A percentile compares a stretch with the other conserved stretches of the same genome.
phyloP scores from a whole-genome alignment of 2,113 vertebrate species.

The Callipepla californica region DNA sequence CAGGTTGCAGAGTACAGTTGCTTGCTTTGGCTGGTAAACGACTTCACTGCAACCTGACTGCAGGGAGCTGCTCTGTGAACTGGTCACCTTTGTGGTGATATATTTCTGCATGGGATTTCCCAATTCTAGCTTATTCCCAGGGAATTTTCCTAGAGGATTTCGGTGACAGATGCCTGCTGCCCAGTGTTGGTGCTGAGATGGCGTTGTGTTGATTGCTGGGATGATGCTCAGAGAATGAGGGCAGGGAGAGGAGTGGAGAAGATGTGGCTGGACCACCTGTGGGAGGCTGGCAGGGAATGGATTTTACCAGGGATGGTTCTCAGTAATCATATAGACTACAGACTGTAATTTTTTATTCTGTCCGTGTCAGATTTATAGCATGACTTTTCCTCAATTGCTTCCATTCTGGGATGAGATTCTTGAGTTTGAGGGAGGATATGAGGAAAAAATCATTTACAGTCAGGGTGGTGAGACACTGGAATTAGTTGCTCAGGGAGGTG shows the following conservation, averaged over 20 bases:
- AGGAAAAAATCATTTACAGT: neutral
- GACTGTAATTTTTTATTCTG: accelerated
- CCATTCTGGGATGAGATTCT: neutral
- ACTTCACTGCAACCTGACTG: neutral
- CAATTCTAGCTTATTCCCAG: accelerated
- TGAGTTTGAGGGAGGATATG: neutral
- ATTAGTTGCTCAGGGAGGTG: no score
- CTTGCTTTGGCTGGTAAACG: neutral
- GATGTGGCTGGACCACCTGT: neutral
- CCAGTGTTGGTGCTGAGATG: neutral
- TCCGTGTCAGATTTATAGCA: neutral
- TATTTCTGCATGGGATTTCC: neutral
- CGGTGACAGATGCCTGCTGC: neutral
- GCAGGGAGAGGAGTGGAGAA: accelerated
- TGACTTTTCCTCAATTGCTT: neutral
- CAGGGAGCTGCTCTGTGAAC: neutral
- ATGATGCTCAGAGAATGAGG: accelerated
- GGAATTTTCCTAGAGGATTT: neutral
- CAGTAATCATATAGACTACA: neutral
- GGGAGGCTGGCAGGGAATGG: neutral
- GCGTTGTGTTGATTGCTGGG: neutral
- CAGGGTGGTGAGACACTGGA: no score
- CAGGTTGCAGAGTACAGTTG: neutral
- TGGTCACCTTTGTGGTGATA: neutral
- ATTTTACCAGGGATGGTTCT: neutral